Evolutionary conservation across 1,140 invertebrate species (phyloP), one percentile per base, ranked within the genome.

Genomic region (Musca vetustissima): DNA sequence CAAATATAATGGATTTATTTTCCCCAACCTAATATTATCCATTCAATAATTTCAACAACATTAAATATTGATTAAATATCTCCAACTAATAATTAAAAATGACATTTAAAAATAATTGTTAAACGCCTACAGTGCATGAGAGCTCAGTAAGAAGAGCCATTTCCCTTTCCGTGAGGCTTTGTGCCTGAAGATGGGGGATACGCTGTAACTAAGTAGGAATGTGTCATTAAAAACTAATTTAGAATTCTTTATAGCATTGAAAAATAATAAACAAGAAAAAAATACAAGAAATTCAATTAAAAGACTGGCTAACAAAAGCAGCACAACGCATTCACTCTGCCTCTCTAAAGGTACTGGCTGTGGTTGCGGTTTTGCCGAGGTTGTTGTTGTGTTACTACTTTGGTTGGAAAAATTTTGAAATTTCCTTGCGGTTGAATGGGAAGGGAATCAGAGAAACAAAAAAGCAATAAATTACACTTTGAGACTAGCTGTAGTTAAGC

Each of bases 141-240:
- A 9, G 9, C 28, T 4, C 28, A n/a, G n/a, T n/a, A n/a, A 28
- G 28, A 28, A 28, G 28, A 8, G 8, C 28, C 3, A 3, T 28
- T 4, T 28, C 28, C 28, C 28, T 28, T 28, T 28, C 28, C 28
- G 28, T 28, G 8, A 8, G 28, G 8, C 28, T 28, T 4, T 28
- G 28, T 28, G 3, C 28, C 28, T 28, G 28, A 28, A 28, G 28
- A 28, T 28, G 11, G 13, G 11, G 6, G 36, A 43, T 2, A 43
- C 11, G 36, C 11, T 43, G n/a, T 7, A 4, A 8, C 6, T 43
- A 43, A 43, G 36, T 43, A 28, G 17, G 55, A n/a, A 59, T 59
- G 55, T 32, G 55, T 59, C 36, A 59, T 59, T 59, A 59, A 59
- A 59, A 59, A 59, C 24, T 59, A 59, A 59, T 59, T 59, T 28